phyloP scores from a whole-genome alignment of 2,113 vertebrate genomes.

The Carassius carassius region DNA sequence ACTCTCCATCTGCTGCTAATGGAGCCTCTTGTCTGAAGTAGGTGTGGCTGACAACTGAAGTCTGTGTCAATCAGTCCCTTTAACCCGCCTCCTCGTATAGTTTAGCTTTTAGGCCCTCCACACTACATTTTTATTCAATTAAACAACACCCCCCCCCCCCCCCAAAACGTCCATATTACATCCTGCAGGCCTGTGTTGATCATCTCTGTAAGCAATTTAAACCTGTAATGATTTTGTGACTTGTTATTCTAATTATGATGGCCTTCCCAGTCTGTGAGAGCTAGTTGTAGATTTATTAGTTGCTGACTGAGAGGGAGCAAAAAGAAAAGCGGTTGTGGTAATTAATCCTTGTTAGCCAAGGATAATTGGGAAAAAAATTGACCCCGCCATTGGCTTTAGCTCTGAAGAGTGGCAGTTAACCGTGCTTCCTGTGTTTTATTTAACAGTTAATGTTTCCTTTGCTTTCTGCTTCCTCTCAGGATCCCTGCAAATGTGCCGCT shows the following conservation, averaged over 20 bases:
- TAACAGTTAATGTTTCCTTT: slow-evolving; percentile 83
- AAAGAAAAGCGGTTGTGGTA: slow-evolving; percentile 75
- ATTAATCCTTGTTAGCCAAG: slow-evolving; percentile 81
- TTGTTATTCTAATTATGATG: slow-evolving; percentile 74
- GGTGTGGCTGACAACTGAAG: slow-evolving; percentile 40
- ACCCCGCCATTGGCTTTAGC: slow-evolving; percentile 70
- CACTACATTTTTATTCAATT: slow-evolving; percentile 65
- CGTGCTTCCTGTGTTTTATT: slow-evolving; percentile 82
- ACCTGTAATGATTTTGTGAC: slow-evolving; percentile 70
- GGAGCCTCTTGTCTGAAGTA: slow-evolving; percentile 36
- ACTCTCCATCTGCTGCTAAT: slow-evolving; percentile 44
- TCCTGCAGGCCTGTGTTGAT: slow-evolving; percentile 72
- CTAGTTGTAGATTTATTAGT: slow-evolving; percentile 76
- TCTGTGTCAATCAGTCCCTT: slow-evolving; percentile 44
- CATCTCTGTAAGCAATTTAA: slow-evolving; percentile 71
- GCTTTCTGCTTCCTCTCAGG: slow-evolving; percentile 88
- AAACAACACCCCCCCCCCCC: slow-evolving; percentile 50
- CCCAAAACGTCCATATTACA: slow-evolving; percentile 56
- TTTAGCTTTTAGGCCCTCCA: slow-evolving; percentile 55
- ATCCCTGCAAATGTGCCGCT: slow-evolving; percentile 90
- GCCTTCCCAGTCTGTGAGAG: slow-evolving; percentile 67
- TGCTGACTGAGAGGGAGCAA: slow-evolving; percentile 70
- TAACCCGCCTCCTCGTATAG: slow-evolving; percentile 50
- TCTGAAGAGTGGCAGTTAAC: slow-evolving; percentile 77
- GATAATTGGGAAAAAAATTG: slow-evolving; percentile 81